These are phyloP conservation scores for Colaptes auratus DNA, from an alignment of 2,113 vertebrate genomes.

Conservation along the genomic window DNA sequence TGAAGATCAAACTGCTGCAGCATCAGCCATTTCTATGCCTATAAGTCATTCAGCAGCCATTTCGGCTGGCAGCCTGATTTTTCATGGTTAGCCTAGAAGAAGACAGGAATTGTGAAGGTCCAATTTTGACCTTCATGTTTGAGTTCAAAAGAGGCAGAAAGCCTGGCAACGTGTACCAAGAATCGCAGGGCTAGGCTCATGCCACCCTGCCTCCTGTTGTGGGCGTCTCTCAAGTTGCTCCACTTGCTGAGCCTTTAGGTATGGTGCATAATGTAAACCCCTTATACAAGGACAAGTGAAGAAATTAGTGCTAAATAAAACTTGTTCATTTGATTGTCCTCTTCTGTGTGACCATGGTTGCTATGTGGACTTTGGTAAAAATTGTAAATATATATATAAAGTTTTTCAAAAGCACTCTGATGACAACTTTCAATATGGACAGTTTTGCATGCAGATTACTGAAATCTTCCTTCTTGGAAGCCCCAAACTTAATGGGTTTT, in stretches of 20 bases:
- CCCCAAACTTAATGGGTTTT: neutral
- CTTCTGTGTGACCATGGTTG: neutral
- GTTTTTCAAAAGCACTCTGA: neutral
- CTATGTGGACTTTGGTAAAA: neutral
- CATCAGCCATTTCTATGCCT: neutral
- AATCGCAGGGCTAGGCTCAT: neutral
- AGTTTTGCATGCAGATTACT: neutral
- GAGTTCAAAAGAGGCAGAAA: neutral
- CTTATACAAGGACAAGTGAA: neutral
- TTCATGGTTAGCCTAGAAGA: neutral
- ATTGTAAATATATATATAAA: neutral
- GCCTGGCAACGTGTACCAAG: neutral
- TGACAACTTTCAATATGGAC: neutral
- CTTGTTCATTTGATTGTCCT: neutral
- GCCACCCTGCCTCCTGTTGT: neutral
- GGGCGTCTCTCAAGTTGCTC: neutral
- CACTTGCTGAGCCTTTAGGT: neutral
- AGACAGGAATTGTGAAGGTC: neutral
- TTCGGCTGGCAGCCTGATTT: neutral
- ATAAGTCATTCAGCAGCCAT: neutral
- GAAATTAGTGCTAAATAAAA: neutral
- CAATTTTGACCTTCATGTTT: neutral
- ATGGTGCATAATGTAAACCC: neutral
- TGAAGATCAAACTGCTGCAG: slow-evolving; percentile 12
- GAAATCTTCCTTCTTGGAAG: neutral